phyloP scores from a whole-genome alignment of 2,797 vertebrate genomes.

The Artibeus lituratus region DNA sequence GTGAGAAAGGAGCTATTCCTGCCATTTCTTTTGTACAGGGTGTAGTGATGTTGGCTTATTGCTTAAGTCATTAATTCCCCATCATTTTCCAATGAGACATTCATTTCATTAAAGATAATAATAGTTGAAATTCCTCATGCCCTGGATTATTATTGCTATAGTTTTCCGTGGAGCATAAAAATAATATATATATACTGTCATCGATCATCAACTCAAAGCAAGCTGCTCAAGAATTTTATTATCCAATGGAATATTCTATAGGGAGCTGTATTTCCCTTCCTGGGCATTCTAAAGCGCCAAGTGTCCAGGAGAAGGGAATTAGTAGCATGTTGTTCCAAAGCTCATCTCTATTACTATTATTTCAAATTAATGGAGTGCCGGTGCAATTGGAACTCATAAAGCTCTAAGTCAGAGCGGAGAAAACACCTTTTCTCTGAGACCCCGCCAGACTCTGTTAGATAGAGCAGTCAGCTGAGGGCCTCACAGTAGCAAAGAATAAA shows the following conservation, averaged over 20 bases:
- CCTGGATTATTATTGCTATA: slow-evolving; percentile 12
- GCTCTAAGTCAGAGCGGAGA: background rate
- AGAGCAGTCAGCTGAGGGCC: background rate
- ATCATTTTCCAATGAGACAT: slow-evolving; percentile 51
- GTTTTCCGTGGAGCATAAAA: slow-evolving; percentile 20
- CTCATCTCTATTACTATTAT: background rate
- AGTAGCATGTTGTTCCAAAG: background rate
- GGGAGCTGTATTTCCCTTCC: background rate
- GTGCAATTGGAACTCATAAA: background rate
- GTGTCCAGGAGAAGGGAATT: background rate
- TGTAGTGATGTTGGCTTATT: slow-evolving; percentile 50
- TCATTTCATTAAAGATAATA: slow-evolving; percentile 59
- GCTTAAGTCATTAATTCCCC: slow-evolving; percentile 63
- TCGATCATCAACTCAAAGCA: slow-evolving; percentile 56
- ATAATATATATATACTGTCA: slow-evolving; percentile 25
- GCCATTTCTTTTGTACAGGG: slow-evolving; percentile 17
- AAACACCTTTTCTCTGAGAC: background rate
- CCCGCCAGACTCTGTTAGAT: background rate
- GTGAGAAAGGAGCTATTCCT: background rate
- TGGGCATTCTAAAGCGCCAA: background rate
- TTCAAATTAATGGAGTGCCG: slow-evolving; percentile 2
- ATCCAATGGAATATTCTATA: background rate
- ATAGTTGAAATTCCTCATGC: slow-evolving; percentile 35
- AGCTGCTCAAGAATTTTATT: slow-evolving; percentile 57
- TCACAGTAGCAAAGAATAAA: background rate